Evolutionary conservation across 2,113 vertebrate species (phyloP).

Genomic region (Centropus bengalensis): DNA sequence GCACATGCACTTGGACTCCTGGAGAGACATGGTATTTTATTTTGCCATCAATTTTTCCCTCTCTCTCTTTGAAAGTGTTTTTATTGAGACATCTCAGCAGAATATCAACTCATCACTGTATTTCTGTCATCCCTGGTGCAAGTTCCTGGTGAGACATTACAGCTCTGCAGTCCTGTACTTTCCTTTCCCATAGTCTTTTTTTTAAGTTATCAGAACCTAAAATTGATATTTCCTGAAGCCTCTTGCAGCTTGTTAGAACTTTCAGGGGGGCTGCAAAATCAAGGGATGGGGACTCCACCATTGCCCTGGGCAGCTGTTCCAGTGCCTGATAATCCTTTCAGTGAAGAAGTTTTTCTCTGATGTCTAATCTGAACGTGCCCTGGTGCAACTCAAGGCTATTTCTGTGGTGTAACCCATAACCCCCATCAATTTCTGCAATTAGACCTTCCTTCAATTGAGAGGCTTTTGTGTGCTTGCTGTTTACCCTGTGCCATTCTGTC

Average conservation of each 20-base stretch:
- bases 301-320: no score
- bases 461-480: neutral
- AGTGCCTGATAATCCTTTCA: no score
- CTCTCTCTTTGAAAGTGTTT: neutral
- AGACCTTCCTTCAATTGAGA: neutral
- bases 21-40: neutral
- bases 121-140: neutral
- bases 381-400: no score
- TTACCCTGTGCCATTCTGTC: neutral
- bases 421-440: neutral
- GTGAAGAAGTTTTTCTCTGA: no score
- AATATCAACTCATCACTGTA: neutral
- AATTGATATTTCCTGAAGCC: neutral
- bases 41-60: neutral
- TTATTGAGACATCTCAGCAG: neutral
- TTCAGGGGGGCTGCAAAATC: neutral
- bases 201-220: neutral
- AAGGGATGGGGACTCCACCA: neutral
- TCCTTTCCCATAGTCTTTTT: neutral
- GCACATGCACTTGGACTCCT: rapidly evolving
- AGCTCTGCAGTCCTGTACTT: neutral
- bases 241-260: neutral
- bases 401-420: no score
- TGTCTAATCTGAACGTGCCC: no score
- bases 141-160: neutral